Evolutionary conservation across 1,140 invertebrate genomes (phyloP).

Genomic region (Drosophila kanapiae): DNA sequence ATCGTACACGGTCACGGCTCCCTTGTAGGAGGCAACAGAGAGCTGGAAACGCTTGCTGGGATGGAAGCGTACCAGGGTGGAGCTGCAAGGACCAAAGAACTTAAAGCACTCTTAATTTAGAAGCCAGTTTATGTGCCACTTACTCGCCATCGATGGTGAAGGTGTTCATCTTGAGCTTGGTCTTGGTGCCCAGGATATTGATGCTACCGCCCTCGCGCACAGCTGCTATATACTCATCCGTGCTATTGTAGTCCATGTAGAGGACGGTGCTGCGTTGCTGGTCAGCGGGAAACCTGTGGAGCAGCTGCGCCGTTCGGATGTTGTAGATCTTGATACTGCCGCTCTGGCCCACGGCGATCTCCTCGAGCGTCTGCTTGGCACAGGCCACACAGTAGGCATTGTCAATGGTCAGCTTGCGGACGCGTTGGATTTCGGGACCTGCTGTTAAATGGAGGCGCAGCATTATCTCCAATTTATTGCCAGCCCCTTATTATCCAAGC

Average conservation of each 20-base stretch:
- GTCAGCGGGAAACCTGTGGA: conserved; percentile 73
- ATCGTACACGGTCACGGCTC: conserved; percentile 74
- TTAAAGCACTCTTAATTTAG: neutral
- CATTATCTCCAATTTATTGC: neutral
- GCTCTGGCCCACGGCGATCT: conserved; percentile 78
- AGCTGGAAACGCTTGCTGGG: conserved; percentile 77
- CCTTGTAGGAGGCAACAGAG: conserved; percentile 72
- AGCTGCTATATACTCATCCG: conserved; percentile 80
- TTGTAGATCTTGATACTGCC: conserved; percentile 74
- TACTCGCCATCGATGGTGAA: conserved; percentile 73
- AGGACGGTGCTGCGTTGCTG: conserved; percentile 66
- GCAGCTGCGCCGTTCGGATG: conserved; percentile 62
- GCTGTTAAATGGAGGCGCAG: neutral
- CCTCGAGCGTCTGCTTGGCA: conserved; percentile 64
- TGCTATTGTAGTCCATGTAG: conserved; percentile 77
- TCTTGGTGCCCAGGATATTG: conserved; percentile 78
- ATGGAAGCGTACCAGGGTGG: conserved; percentile 80
- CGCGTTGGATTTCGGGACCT: conserved; percentile 74
- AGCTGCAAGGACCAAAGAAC: conserved; percentile 37
- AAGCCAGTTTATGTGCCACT: conserved; percentile 12
- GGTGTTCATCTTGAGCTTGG: conserved; percentile 74
- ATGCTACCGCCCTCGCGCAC: conserved; percentile 76
- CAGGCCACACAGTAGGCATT: conserved; percentile 77
- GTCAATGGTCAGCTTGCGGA: conserved; percentile 77
- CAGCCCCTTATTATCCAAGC: neutral